phyloP scores from a whole-genome alignment of 2,113 vertebrate genomes.

The Pseudolaguvia tuberculata region DNA sequence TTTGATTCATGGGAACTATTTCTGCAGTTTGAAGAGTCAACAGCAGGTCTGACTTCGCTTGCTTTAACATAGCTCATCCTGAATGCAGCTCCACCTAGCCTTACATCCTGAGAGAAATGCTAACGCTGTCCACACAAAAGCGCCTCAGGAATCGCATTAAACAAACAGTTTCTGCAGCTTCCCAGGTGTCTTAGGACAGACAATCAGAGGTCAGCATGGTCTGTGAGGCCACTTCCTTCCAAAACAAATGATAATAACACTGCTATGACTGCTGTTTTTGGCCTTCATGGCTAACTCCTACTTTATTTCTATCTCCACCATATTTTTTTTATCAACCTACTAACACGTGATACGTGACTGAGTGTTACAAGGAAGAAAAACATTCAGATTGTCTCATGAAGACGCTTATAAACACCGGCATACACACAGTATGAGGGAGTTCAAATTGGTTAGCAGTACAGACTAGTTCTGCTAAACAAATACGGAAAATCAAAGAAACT shows the following conservation, averaged over 20 bases:
- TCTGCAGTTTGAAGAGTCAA: slow-evolving; percentile 33
- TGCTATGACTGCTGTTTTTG: slow-evolving; percentile 23
- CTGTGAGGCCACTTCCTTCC: slow-evolving; percentile 22
- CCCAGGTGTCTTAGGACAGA: background rate
- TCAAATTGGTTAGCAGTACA: too few species aligned
- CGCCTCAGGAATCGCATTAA: background rate
- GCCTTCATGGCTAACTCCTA: slow-evolving; percentile 10
- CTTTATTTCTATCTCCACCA: background rate
- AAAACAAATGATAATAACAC: slow-evolving; percentile 25
- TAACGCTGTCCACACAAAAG: slow-evolving; percentile 27
- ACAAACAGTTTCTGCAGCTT: slow-evolving; percentile 7
- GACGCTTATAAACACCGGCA: background rate
- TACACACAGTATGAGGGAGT: too few species aligned
- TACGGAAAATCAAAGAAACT: background rate
- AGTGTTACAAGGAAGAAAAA: background rate
- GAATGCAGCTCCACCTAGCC: slow-evolving; percentile 23
- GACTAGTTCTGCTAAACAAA: background rate
- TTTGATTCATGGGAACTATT: background rate
- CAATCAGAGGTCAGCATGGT: slow-evolving; percentile 20
- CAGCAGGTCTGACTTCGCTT: slow-evolving; percentile 38
- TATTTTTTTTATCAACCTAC: background rate
- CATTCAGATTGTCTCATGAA: background rate
- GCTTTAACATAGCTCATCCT: slow-evolving; percentile 31
- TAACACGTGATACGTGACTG: background rate
- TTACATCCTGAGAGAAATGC: slow-evolving; percentile 43